phyloP scores from a whole-genome alignment of 2,113 vertebrate species.

The Pontoporia blainvillei region DNA sequence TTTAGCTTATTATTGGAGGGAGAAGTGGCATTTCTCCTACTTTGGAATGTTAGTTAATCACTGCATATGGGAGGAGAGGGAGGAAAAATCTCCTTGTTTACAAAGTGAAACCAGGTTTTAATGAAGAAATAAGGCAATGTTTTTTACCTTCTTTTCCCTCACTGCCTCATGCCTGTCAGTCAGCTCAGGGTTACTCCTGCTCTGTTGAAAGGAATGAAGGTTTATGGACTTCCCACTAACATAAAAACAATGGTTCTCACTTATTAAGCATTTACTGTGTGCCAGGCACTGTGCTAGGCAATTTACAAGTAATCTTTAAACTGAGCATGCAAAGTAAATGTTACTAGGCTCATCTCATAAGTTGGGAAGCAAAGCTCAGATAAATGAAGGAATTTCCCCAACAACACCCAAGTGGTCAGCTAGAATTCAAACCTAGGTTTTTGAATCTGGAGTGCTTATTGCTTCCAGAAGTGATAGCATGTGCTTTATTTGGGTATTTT shows the following conservation, averaged over 20 bases:
- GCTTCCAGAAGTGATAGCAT: not conserved
- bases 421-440: not conserved
- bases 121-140: constrained; percentile 43
- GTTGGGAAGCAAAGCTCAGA: not conserved
- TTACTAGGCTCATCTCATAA: not conserved
- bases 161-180: not conserved
- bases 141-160: constrained; percentile 43
- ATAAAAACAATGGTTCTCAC: not conserved
- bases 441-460: not conserved
- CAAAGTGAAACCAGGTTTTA: constrained; percentile 48
- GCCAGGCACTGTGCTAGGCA: not conserved
- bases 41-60: constrained; percentile 60
- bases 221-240: not conserved
- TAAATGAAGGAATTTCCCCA: not conserved
- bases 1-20: constrained; percentile 53
- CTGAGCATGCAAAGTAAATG: not conserved
- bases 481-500: not conserved
- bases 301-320: not conserved
- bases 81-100: not conserved
- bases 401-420: not conserved
- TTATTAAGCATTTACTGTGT: not conserved
- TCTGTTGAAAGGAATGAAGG: not conserved
- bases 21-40: constrained; percentile 23
- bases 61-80: not conserved
- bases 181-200: not conserved